phyloP scores from a whole-genome alignment of 2,797 vertebrate species.

The Hylomyscus alleni region DNA sequence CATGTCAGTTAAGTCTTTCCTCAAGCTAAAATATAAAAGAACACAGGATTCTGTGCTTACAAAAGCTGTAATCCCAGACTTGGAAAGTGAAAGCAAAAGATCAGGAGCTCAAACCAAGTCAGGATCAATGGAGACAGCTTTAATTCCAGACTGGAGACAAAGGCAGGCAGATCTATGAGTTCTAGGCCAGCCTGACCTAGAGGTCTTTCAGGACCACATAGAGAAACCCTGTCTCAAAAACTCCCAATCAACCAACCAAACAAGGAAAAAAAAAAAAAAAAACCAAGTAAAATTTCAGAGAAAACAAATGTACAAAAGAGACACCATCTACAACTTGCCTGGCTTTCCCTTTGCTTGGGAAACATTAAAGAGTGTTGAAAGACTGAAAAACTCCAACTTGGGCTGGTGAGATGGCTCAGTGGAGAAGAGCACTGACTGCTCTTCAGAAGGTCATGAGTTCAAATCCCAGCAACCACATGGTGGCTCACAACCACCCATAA shows the following conservation, averaged over 20 bases:
- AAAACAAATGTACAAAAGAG: constrained; percentile 48
- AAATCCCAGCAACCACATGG: too few species aligned
- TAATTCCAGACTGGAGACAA: background rate
- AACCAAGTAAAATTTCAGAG: constrained; percentile 6
- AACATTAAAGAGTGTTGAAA: constrained; percentile 30
- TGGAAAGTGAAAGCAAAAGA: background rate
- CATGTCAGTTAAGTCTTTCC: constrained; percentile 24
- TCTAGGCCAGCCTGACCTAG: background rate
- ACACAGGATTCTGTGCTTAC: background rate
- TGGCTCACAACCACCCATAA: too few species aligned
- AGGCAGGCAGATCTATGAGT: background rate
- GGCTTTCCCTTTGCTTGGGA: background rate
- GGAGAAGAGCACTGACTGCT: too few species aligned
- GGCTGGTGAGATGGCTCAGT: too few species aligned
- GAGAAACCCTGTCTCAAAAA: background rate
- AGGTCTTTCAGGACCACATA: background rate
- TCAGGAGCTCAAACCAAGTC: too few species aligned
- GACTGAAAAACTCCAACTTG: constrained; percentile 60
- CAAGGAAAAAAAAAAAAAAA: background rate
- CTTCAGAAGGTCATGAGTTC: too few species aligned
- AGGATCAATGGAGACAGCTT: background rate
- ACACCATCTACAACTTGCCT: background rate
- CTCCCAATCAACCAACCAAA: background rate
- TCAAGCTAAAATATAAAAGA: constrained; percentile 54
- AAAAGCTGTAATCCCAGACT: background rate